These are phyloP conservation scores for Thecocarcelia acutangulata DNA, from an alignment of 2,888 invertebrate genomes.

Conservation along the genomic window DNA sequence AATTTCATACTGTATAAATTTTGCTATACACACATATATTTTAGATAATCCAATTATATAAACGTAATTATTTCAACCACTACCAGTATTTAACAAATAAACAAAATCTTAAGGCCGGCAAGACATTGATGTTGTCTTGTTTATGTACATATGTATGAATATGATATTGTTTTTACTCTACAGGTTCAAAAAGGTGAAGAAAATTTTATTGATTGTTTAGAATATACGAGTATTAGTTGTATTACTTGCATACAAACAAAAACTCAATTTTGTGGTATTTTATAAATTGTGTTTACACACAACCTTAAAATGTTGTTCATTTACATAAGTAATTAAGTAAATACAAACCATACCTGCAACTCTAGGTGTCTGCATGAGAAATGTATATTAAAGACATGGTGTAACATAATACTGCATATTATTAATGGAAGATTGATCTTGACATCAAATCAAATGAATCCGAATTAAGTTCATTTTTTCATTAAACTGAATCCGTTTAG, in stretches of 20 bases:
- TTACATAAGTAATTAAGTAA: conserved; percentile 60
- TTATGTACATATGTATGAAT: too few species aligned
- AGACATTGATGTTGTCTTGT: neutral
- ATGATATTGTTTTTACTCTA: neutral
- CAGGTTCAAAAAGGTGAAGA: conserved; percentile 29
- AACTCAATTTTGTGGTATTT: conserved; percentile 55
- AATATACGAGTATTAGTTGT: conserved; percentile 37
- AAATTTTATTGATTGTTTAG: conserved; percentile 35
- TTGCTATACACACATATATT: too few species aligned
- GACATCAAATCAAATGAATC: too few species aligned
- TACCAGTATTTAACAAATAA: conserved; percentile 26
- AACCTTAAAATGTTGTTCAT: conserved; percentile 57
- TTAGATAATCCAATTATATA: neutral
- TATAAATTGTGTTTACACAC: conserved; percentile 51
- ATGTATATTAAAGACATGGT: too few species aligned
- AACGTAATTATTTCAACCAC: neutral
- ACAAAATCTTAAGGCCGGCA: conserved; percentile 2
- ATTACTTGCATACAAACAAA: neutral
- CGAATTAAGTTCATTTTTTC: too few species aligned
- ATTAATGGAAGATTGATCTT: too few species aligned
- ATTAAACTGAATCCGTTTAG: too few species aligned
- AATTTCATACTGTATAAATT: too few species aligned
- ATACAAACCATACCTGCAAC: conserved; percentile 6
- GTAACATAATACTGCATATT: too few species aligned
- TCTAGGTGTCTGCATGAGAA: too few species aligned